Conservation (phyloP, 2,113 vertebrate species). For the Platysteira castanea region DNA sequence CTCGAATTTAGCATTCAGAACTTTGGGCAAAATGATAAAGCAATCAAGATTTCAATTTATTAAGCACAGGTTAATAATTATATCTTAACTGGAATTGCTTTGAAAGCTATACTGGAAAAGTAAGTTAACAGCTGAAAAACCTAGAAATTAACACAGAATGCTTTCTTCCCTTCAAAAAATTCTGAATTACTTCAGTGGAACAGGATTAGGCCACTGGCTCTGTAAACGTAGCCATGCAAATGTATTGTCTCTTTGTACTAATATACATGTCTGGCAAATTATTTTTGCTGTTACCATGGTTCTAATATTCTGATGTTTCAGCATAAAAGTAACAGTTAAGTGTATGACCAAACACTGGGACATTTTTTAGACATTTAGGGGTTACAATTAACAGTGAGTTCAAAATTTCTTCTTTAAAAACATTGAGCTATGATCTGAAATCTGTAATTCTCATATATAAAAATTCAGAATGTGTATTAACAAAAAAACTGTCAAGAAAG, state of each 20-base stretch:
- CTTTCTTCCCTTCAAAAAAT: not conserved
- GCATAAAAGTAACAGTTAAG: constrained; percentile 12
- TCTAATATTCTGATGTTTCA: constrained; percentile 20
- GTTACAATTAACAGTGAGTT: not conserved
- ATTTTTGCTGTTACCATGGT: not conserved
- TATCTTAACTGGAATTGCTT: not conserved
- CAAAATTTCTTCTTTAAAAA: not conserved
- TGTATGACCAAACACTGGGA: not conserved
- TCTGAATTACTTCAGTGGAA: not conserved
- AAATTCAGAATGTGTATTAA: not conserved
- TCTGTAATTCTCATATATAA: not conserved
- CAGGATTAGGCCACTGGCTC: not conserved
- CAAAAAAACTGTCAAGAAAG: not conserved
- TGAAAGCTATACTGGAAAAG: not conserved
- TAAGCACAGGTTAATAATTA: not conserved
- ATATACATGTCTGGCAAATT: not conserved
- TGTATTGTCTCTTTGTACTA: not conserved
- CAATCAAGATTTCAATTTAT: not conserved
- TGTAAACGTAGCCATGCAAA: not conserved
- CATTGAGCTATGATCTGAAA: not conserved
- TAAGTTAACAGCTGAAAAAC: not conserved
- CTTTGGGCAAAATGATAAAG: not conserved
- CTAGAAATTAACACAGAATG: not conserved
- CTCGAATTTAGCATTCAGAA: not conserved
- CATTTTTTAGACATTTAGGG: not conserved